Base-by-base conservation (phyloP, 1,140 invertebrate genomes). In the Schlechtendalia chinensis region DNA sequence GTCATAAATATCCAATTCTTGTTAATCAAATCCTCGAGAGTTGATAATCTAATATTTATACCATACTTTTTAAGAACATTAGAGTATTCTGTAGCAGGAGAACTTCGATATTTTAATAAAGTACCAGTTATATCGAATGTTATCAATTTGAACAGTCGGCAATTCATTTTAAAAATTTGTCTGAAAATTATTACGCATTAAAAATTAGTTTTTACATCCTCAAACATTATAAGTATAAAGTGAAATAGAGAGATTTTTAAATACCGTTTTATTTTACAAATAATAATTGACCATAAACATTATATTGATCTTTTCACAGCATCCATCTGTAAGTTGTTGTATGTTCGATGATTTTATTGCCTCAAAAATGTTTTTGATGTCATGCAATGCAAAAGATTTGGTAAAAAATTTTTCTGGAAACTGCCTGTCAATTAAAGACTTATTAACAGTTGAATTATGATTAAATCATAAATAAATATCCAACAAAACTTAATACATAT, bases 91-190 rank as follows among this genome's bases (percentile, higher is more conserved):
- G 92, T 87, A 69, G 91, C 92, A n/a, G 93, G 89, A 69, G 89
- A 87, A 5, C 89, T 88, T 29, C 88, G 86, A 83, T 93, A 91
- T 84, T 90, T 90, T 29, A 96, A 85, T 59, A 96, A 85, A 0
- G 95, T 96, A 82, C 93, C 93, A 11, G 93, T 96, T 17, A 94
- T 91, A 86, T 96, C 95, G 84, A 97, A 95, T 19, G 94, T 96
- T 65, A 96, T 89, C 82, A 95, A 81, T 54, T 83, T 83, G 50
- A 61, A 77, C 17, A 32, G 6, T 45, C 39, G 71, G 19, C 56
- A 39, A 45, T 50, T 61, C 74, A 79, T 79, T 50, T 45, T 45
- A 58, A 24, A 47, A 58, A 39, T 59, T 39, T 0, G 16, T 53
- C 69, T 71, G 69, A 71, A 71, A 71, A 71, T 71, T 0, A 71